Evolutionary conservation across 2,888 invertebrate genomes (phyloP), one percentile per base, ranked within the genome.

Genomic region (Arge pagana): DNA sequence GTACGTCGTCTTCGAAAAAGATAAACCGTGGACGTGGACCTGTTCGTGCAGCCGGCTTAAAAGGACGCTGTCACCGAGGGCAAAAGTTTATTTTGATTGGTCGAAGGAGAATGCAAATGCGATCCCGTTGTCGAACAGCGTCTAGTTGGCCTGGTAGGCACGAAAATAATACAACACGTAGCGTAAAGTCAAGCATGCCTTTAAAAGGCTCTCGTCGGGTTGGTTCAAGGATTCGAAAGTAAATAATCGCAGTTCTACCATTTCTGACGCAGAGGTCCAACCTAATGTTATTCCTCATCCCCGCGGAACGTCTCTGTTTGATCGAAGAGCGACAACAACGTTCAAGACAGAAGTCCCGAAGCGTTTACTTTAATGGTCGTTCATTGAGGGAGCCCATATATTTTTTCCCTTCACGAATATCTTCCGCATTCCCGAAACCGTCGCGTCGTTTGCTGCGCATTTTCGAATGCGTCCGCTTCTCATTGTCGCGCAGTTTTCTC

Each of bases 41-140:
- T n/a, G n/a, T n/a, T 23, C 4, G 45, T 10, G 37, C 50, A 42
- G 31, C 13, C 13, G 42, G 1, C 13, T 10, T 30, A 36, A 33
- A 48, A 19, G 19, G 15, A 10, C 15, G 16, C n/a, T 26, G 23
- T 11, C 26, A 55, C 51, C 43, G 50, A 41, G 43, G 50, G 56
- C 13, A 43, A 45, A 56, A 64, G 65, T 65, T 68, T 70, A 66
- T 69, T 70, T 69, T 71, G 60, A 64, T 65, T 67, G 43, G 52
- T 42, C 16, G 49, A 52, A 48, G 43, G 41, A 40, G 56, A 56
- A 57, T 55, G 52, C 50, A 58, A 56, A 49, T 55, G 56, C 58
- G 57, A 63, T 57, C 62, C 42, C 26, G 62, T 61, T 62, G 61
- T 64, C 58, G 63, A 57, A 61, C 54, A 61, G 50, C 48, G 42